These are phyloP conservation scores for Peromyscus nudipes DNA, from an alignment of 2,797 vertebrate species.

Conservation along the genomic window DNA sequence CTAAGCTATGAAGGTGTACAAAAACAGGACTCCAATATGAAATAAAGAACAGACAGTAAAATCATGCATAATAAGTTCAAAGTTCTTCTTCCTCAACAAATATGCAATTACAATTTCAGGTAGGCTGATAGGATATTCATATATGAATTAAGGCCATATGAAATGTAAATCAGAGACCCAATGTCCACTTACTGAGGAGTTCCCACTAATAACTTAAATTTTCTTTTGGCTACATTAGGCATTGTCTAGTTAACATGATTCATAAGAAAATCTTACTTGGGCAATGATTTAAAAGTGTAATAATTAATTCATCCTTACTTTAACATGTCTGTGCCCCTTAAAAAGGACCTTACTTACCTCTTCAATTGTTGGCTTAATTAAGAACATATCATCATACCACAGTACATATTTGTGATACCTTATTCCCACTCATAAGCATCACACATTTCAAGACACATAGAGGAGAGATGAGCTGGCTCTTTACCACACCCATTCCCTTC, in stretches of 20 bases:
- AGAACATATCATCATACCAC: background rate
- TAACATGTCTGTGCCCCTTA: background rate
- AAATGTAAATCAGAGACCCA: background rate
- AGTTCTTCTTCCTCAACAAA: background rate
- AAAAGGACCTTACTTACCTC: conserved; percentile 32
- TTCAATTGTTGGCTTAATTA: conserved; percentile 28
- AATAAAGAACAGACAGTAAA: conserved; percentile 10
- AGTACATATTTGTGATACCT: background rate
- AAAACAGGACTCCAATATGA: background rate
- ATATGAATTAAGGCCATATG: background rate
- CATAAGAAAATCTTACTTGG: conserved; percentile 9
- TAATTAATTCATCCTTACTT: background rate
- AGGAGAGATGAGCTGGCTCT: background rate
- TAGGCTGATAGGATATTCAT: conserved; percentile 1
- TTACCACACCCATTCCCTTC: background rate
- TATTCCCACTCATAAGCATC: background rate
- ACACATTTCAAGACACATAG: background rate
- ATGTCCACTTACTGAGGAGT: conserved; percentile 2
- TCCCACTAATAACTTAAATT: conserved; percentile 48
- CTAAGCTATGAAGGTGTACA: conserved; percentile 22
- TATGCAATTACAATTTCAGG: conserved; percentile 47
- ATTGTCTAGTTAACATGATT: conserved; percentile 21
- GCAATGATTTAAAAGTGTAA: background rate
- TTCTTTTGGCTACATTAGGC: background rate
- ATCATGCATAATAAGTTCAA: conserved; percentile 11